phyloP scores from a whole-genome alignment of 2,888 invertebrate species.

The Drosophila sordidapex region DNA sequence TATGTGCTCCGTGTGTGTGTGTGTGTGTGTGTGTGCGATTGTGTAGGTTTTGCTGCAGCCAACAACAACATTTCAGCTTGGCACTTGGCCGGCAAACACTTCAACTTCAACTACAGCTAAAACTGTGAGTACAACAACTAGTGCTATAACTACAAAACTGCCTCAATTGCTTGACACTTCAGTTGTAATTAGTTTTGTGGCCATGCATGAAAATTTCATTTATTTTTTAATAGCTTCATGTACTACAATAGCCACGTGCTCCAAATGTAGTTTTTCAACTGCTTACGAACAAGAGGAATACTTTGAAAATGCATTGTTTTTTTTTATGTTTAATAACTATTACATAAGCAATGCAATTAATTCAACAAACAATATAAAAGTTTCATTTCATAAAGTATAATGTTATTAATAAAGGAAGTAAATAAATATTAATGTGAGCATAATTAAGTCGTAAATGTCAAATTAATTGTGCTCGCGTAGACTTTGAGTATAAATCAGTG shows the following conservation, averaged over 20 bases:
- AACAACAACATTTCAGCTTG: constrained; percentile 71
- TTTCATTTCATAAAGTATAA: background rate
- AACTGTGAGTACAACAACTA: constrained; percentile 25
- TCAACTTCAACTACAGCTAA: constrained; percentile 40
- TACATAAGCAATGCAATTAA: background rate
- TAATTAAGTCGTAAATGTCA: constrained; percentile 4
- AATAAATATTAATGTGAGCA: background rate
- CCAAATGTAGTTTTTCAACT: constrained; percentile 11
- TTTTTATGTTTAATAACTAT: background rate
- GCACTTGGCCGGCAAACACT: constrained; percentile 68
- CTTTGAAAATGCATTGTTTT: background rate
- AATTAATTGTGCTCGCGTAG: background rate
- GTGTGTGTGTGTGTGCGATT: constrained; percentile 2
- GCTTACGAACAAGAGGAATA: background rate
- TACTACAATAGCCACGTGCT: constrained; percentile 48
- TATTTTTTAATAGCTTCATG: constrained; percentile 47
- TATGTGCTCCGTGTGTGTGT: background rate
- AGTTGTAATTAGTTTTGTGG: constrained; percentile 78
- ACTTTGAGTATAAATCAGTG: constrained; percentile 4
- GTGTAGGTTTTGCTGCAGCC: constrained; percentile 43
- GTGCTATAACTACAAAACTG: constrained; percentile 47
- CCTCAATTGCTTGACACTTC: constrained; percentile 76
- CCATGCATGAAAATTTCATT: constrained; percentile 64
- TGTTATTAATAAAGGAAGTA: background rate
- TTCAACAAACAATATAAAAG: background rate